phyloP scores from a whole-genome alignment of 2,797 vertebrate genomes.

The Lophura swinhoii region DNA sequence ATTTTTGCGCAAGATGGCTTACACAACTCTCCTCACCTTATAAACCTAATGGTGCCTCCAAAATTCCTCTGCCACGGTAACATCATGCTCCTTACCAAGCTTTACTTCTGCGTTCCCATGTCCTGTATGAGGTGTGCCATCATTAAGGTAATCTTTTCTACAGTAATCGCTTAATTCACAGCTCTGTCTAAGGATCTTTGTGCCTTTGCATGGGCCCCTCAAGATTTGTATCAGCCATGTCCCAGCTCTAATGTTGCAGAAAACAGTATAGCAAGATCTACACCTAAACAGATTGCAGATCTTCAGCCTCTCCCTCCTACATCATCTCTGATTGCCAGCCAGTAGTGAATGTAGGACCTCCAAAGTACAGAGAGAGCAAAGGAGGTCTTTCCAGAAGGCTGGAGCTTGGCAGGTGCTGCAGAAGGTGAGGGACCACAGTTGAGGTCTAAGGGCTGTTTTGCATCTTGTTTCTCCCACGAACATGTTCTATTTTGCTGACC shows the following conservation, averaged over 20 bases:
- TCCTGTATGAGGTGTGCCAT: neutral
- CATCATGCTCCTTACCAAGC: neutral
- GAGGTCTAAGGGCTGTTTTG: neutral
- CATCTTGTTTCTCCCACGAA: neutral
- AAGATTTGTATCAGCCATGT: neutral
- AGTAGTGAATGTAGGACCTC: neutral
- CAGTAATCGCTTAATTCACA: neutral
- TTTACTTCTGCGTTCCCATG: neutral
- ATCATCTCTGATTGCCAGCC: neutral
- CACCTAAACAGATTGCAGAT: neutral
- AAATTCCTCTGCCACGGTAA: neutral
- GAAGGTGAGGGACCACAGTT: neutral
- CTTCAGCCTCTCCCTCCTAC: neutral
- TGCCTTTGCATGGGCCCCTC: neutral
- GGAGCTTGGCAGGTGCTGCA: neutral
- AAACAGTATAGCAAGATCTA: fast-evolving
- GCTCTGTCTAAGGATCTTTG: neutral
- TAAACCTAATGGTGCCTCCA: neutral
- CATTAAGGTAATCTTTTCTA: neutral
- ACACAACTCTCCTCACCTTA: neutral
- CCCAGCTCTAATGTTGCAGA: neutral
- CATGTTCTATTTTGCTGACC: neutral
- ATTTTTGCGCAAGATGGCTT: neutral
- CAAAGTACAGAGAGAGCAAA: neutral
- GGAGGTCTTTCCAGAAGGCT: neutral